A percentile compares a stretch with the other conserved stretches of the same genome.
These are phyloP conservation scores for Conops quadrifasciatus DNA, from an alignment of 2,888 invertebrate genomes.

Conservation along the genomic window DNA sequence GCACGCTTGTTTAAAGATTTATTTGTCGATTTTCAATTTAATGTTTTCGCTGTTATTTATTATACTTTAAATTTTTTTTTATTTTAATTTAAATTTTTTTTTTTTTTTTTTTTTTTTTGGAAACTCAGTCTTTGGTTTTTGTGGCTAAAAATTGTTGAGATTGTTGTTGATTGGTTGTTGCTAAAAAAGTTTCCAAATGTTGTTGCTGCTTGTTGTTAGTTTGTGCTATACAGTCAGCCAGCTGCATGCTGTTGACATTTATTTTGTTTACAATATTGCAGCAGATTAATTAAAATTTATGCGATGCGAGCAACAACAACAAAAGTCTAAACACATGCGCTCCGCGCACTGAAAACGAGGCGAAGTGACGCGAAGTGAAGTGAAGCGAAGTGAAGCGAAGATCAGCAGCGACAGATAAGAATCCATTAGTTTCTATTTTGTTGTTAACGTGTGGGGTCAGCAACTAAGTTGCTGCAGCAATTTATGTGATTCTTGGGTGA, in stretches of 20 bases:
- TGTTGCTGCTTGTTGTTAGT: not conserved
- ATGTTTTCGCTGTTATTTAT: not conserved
- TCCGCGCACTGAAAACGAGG: too few species aligned
- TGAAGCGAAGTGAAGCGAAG: too few species aligned
- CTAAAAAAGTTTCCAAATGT: not conserved
- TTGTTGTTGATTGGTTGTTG: not conserved
- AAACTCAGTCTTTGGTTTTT: not conserved
- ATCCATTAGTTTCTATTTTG: too few species aligned
- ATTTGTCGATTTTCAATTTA: slow-evolving; percentile 1
- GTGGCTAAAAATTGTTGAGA: not conserved
- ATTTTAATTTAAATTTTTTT: not conserved
- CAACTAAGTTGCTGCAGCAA: too few species aligned
- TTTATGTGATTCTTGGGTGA: too few species aligned
- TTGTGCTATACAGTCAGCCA: too few species aligned
- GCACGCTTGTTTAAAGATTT: not conserved
- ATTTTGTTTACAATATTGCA: slow-evolving; percentile 20
- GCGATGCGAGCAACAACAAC: too few species aligned
- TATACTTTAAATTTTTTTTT: not conserved
- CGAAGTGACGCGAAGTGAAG: too few species aligned
- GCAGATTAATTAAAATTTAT: slow-evolving; percentile 26
- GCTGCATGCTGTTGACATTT: slow-evolving; percentile 30
- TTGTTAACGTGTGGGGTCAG: too few species aligned
- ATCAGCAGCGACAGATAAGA: too few species aligned
- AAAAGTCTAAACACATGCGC: too few species aligned
- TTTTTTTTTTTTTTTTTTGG: not conserved